Base-by-base conservation (phyloP, 2,113 vertebrate genomes). In the Vireo altiloquus region DNA sequence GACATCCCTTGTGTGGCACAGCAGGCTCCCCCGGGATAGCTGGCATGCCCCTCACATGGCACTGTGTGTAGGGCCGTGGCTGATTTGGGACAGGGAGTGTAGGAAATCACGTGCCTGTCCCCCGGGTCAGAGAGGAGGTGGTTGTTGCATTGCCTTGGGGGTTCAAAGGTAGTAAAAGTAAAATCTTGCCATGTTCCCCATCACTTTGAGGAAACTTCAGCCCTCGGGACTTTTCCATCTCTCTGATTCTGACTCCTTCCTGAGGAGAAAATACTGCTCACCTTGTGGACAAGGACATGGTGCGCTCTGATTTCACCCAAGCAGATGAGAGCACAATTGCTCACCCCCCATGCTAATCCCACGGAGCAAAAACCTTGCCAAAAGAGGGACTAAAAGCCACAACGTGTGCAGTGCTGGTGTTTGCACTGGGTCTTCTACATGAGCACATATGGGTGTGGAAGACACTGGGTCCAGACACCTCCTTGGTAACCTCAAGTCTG, bases 21-120 rank as follows among this genome's bases (percentile, higher is more conserved):
- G 63, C 27, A 59, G 57, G 83, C 47, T 80, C 28, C 27, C 23
- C 31, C 1, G 1, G 81, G 39, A 11, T 4, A 24, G 21, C 40
- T 46, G 54, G 23, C 30, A 18, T 1, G 4, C 16, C 50, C 49
- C 53, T 86, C 4, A 0, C 2, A 0, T 30, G 56, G 75, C 49
- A 11, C 7, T 21, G 50, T 22, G 28, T 24, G 35, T 11, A 25
- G 2, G 24, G 33, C 16, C 54, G 2, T 1, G 12, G 77, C 86
- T 35, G 56, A 4, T 54, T 5, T 9, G 47, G 49, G 37, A 15
- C 7, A 22, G n/a, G 44, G 30, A 7, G 2, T 54, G 47, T 31
- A 27, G 71, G 82, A 1, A 30, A 10, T 39, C 2, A 1, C 3
- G 0, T 46, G 19, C 28, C 16, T 52, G 21, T 61, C 31, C 44